Evolutionary conservation across 2,888 invertebrate species (phyloP).

Genomic region (Anthophora plumipes): DNA sequence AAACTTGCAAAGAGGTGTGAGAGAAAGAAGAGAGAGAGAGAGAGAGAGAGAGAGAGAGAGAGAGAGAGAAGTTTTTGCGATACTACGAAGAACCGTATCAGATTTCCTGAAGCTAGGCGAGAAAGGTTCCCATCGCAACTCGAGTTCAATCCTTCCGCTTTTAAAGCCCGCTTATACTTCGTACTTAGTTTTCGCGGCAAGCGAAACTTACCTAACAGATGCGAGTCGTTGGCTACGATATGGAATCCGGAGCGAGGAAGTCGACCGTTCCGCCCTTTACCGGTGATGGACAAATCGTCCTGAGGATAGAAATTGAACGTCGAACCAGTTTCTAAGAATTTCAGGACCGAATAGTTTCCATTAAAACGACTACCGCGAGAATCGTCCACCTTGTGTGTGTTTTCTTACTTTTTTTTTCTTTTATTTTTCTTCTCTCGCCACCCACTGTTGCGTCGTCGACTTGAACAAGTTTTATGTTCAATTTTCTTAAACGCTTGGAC

Average conservation of each 20-base stretch:
- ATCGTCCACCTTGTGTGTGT: background rate
- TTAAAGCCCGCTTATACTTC: conserved; percentile 72
- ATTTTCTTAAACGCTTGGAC: no score
- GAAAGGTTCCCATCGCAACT: conserved; percentile 61
- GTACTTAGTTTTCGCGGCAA: conserved; percentile 67
- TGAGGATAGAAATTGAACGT: conserved; percentile 69
- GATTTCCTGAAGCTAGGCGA: conserved; percentile 65
- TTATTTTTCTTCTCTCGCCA: background rate
- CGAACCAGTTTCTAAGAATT: conserved; percentile 65
- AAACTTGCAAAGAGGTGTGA: conserved; percentile 55
- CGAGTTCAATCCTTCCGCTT: conserved; percentile 63
- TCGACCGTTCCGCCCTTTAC: conserved; percentile 50
- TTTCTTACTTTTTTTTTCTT: background rate
- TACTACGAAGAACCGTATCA: conserved; percentile 69
- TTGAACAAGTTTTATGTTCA: no score
- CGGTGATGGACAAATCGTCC: conserved; percentile 68
- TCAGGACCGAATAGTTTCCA: conserved; percentile 60
- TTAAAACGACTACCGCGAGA: conserved; percentile 52
- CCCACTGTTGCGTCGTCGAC: no score
- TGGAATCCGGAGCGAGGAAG: conserved; percentile 57
- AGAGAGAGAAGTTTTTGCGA: conserved; percentile 67
- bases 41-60: conserved; percentile 19
- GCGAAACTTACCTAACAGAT: conserved; percentile 70
- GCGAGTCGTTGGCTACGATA: conserved; percentile 69
- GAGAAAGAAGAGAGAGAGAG: conserved; percentile 22